phyloP scores from a whole-genome alignment of 2,888 invertebrate genomes.

The Pelosia muscerda region DNA sequence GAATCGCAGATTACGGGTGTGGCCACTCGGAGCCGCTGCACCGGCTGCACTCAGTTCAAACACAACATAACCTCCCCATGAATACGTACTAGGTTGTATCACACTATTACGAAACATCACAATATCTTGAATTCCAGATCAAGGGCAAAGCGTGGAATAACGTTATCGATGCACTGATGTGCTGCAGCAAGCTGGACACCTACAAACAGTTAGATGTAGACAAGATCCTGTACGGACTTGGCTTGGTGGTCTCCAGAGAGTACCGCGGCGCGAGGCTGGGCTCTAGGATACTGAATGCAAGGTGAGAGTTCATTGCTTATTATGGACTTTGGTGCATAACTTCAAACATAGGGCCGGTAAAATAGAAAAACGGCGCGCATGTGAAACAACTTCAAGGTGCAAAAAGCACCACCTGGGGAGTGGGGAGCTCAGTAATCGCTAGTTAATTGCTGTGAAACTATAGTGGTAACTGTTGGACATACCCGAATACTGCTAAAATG shows the following conservation, averaged over 20 bases:
- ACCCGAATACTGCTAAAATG: too few species aligned
- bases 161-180: conserved; percentile 59
- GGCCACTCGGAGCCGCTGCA: too few species aligned
- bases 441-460: too few species aligned
- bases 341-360: not conserved
- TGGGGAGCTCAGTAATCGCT: too few species aligned
- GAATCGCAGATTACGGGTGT: too few species aligned
- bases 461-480: too few species aligned
- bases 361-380: not conserved
- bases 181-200: conserved; percentile 56
- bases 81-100: not conserved
- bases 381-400: too few species aligned
- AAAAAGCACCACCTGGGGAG: too few species aligned
- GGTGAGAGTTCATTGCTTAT: conserved; percentile 51
- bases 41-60: too few species aligned
- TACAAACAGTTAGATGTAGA: conserved; percentile 62
- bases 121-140: conserved; percentile 54
- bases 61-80: too few species aligned
- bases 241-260: conserved; percentile 68
- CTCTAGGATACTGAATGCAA: conserved; percentile 65
- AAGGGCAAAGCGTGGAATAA: conserved; percentile 66
- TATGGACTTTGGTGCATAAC: not conserved
- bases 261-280: conserved; percentile 70
- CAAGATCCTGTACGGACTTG: conserved; percentile 62
- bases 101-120: too few species aligned